Evolutionary conservation across 1,140 invertebrate species (phyloP).

Genomic region (Dolichoris vasculosae): DNA sequence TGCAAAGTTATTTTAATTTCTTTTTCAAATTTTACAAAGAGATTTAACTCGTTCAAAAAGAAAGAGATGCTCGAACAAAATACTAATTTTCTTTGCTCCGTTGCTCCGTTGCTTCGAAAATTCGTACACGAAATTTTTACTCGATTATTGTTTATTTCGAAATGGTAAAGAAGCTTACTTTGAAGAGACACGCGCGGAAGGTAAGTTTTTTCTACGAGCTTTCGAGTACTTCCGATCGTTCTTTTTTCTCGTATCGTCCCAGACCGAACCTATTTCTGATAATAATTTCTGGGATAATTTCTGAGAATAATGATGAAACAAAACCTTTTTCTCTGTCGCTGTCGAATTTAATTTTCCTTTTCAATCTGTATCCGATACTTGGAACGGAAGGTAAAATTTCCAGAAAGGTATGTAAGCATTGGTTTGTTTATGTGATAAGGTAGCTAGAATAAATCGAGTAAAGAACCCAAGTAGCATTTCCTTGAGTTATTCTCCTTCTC

Average conservation of each 20-base stretch:
- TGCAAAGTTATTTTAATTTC: too few relatives aligned
- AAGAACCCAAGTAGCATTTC: too few relatives aligned
- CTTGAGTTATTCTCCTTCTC: too few relatives aligned
- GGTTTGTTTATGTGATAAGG: neutral
- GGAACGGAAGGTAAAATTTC: neutral
- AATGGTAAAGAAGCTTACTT: neutral
- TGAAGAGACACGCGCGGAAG: neutral
- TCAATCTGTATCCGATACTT: neutral
- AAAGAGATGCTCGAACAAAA: too few relatives aligned
- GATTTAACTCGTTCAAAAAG: too few relatives aligned
- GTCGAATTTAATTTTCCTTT: neutral
- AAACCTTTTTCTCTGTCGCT: neutral
- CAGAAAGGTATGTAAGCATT: neutral
- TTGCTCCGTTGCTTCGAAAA: neutral
- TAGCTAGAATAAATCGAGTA: neutral
- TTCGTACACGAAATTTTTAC: neutral
- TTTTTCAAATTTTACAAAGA: too few relatives aligned
- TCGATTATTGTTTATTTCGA: neutral
- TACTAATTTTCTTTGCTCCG: too few relatives aligned
- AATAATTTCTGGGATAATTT: neutral
- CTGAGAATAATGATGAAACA: neutral
- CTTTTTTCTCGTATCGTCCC: neutral
- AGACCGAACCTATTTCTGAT: neutral
- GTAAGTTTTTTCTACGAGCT: neutral
- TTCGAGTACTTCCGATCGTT: neutral